Evolutionary conservation across 1,140 invertebrate genomes (phyloP).

Genomic region (Drosophila nigromelanica): DNA sequence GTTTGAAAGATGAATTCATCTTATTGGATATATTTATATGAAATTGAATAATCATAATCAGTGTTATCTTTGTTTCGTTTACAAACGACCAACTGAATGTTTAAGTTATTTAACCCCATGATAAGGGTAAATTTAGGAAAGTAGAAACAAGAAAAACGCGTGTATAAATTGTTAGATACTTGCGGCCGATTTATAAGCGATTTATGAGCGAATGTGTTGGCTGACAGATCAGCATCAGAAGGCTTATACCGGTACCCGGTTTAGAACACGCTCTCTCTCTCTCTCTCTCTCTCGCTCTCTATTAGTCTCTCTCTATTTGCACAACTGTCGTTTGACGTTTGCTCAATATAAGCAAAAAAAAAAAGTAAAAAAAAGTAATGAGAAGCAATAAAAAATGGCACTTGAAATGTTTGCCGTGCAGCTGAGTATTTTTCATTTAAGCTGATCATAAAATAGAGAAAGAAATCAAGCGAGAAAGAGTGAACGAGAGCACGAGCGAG

Average conservation of each 20-base stretch:
- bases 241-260: constrained; percentile 26
- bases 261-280: neutral
- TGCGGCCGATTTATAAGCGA: constrained; percentile 68
- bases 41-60: too few species aligned
- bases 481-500: constrained; percentile 1
- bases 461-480: neutral
- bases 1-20: too few species aligned
- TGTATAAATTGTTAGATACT: constrained; percentile 65
- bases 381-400: constrained; percentile 66
- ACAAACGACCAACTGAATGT: neutral
- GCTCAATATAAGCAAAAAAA: constrained; percentile 42
- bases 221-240: constrained; percentile 32
- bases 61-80: neutral
- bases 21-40: too few species aligned
- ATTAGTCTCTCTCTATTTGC: constrained; percentile 53
- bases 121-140: constrained; percentile 15
- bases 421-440: constrained; percentile 25
- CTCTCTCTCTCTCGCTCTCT: constrained; percentile 10
- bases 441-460: constrained; percentile 1
- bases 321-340: constrained; percentile 56
- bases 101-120: neutral
- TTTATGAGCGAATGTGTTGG: constrained; percentile 58
- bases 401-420: constrained; percentile 51
- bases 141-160: constrained; percentile 58
- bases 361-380: constrained; percentile 36